phyloP scores from a whole-genome alignment of 1,140 invertebrate genomes.

The Thalassaphorura encarpata region DNA sequence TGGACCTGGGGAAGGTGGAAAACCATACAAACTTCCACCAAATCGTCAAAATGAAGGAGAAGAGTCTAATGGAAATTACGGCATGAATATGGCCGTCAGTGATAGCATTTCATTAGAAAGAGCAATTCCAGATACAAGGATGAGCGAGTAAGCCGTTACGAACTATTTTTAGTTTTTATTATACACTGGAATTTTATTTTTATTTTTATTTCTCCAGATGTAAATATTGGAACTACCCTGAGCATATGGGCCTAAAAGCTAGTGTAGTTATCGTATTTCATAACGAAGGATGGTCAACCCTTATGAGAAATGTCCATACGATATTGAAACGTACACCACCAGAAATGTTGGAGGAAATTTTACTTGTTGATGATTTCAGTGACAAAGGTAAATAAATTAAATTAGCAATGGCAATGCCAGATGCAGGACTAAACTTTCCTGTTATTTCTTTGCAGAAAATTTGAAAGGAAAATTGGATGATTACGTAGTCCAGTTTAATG shows the following conservation, averaged over 20 bases:
- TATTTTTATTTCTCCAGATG: conserved; percentile 50
- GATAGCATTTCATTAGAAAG: conserved; percentile 79
- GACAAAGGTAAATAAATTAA: conserved; percentile 64
- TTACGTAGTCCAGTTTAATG: conserved; percentile 77
- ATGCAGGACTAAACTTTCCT: conserved; percentile 10
- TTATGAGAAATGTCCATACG: conserved; percentile 74
- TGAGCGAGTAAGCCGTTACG: conserved; percentile 55
- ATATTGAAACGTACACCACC: conserved; percentile 86
- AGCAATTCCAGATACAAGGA: conserved; percentile 73
- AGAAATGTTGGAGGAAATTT: conserved; percentile 82
- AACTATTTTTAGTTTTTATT: conserved; percentile 13
- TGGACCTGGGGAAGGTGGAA: conserved; percentile 76
- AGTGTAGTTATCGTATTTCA: conserved; percentile 98
- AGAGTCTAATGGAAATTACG: conserved; percentile 74
- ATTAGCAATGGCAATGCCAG: background rate
- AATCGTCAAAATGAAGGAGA: conserved; percentile 64
- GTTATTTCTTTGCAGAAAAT: conserved; percentile 54
- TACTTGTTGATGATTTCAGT: conserved; percentile 97
- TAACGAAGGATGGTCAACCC: conserved; percentile 92
- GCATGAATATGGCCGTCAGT: conserved; percentile 96
- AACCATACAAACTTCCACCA: conserved; percentile 58
- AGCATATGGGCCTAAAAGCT: conserved; percentile 66
- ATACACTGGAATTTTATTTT: conserved; percentile 35
- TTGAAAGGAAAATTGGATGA: conserved; percentile 75
- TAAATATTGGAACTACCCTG: conserved; percentile 92